These are phyloP conservation scores for Physella acuta DNA, from an alignment of 1,140 invertebrate species.

Conservation along the genomic window DNA sequence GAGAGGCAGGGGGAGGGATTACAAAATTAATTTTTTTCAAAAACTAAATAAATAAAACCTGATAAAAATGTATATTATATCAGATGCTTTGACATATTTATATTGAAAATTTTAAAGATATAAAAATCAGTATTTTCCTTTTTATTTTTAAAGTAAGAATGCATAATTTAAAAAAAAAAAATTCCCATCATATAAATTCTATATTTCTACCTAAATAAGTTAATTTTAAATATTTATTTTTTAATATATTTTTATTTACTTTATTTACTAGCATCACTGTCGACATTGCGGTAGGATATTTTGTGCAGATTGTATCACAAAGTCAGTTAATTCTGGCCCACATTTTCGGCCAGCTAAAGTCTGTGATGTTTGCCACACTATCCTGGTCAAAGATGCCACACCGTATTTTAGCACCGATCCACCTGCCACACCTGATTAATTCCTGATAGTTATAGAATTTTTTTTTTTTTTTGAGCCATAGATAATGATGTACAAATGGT, in stretches of 20 bases:
- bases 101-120: too few species aligned
- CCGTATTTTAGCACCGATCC: constrained; percentile 92
- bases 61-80: too few species aligned
- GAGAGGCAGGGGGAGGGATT: not conserved
- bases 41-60: too few species aligned
- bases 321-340: constrained; percentile 83
- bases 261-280: constrained; percentile 77
- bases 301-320: constrained; percentile 81
- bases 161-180: too few species aligned
- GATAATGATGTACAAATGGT: too few species aligned
- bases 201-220: too few species aligned
- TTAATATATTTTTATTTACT: constrained; percentile 3
- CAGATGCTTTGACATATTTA: too few species aligned
- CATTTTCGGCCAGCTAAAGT: constrained; percentile 82
- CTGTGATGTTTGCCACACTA: constrained; percentile 94
- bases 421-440: constrained; percentile 68
- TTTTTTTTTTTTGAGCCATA: not conserved
- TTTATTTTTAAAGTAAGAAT: too few species aligned
- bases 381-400: constrained; percentile 88
- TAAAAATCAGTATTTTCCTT: too few species aligned
- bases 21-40: not conserved
- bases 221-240: too few species aligned
- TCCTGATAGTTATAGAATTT: too few species aligned
- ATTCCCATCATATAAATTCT: too few species aligned
- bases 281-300: constrained; percentile 94